Base-by-base conservation (phyloP, 2,797 vertebrate species). In the Neostethus bicornis region DNA sequence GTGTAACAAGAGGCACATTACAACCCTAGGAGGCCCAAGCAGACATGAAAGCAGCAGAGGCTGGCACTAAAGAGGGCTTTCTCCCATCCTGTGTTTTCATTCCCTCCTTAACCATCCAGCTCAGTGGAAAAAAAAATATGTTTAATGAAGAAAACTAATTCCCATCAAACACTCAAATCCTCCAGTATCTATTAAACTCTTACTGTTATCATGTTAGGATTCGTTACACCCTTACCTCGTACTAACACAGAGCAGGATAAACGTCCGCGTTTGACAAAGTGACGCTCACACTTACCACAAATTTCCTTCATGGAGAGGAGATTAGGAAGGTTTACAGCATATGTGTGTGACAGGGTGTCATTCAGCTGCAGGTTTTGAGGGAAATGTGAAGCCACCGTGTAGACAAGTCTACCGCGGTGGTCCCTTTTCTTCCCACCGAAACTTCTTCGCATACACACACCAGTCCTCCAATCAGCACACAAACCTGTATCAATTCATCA, bases 1-100 rank as follows among this genome's bases (percentile, higher is more conserved):
- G 83, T 89, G 85, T 90, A 88, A 91, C 88, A 88, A 86, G 83
- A 89, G 83, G 84, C 80, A 83, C 85, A 88, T 89, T 88, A 86
- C 74, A 86, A 85, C 84, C 80, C 75, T 76, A 79, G 84, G 85
- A 85, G 85, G 86, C 78, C 80, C 61, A 32, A 65, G 66, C 72
- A 63, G 67, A 82, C 84, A 61, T 86, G 51, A 83, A 89, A 87
- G 84, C 80, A 66, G 35, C 62, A 76, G 58, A 69, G 70, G 67
- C 75, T 83, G 74, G 73, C 51, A 79, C 65, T 66, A 28, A 66
- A 75, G 52, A 51, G 55, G 48, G 41, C 51, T 67, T 75, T 47
- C 55, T 59, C 41, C 39, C 55, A 16, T 52, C 16, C 5, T 46
- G 49, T 82, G 70, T 71, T 73, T 50, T 64, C 47, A 49, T 20